Percentiles rank a stretch among this genome's conserved stretches.
phyloP scores from a whole-genome alignment of 2,797 vertebrate genomes.

The Bradypodion ventrale region DNA sequence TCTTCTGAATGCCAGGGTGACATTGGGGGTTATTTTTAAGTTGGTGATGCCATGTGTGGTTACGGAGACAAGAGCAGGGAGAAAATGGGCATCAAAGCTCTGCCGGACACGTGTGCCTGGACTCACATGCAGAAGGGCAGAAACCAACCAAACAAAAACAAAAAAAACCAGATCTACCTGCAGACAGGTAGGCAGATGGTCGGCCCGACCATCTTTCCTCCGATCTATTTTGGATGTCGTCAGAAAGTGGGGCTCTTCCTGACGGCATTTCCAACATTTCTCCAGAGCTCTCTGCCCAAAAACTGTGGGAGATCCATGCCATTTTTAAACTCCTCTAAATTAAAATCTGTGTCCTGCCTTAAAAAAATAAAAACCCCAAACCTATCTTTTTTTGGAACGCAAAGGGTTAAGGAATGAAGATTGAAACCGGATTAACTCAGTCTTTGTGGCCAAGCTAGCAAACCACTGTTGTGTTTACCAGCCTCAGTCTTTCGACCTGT shows the following conservation, averaged over 20 bases:
- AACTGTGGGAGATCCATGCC: neutral
- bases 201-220: too few species aligned
- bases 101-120: neutral
- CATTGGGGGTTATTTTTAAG: constrained; percentile 24
- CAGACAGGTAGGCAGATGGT: too few species aligned
- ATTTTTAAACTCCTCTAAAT: neutral
- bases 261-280: too few species aligned
- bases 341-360: neutral
- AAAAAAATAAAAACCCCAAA: neutral
- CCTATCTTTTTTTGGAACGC: too few species aligned
- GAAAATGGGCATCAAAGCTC: neutral
- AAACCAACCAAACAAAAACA: too few species aligned
- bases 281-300: too few species aligned
- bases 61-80: neutral
- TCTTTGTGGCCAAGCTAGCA: too few species aligned
- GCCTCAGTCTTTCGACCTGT: neutral
- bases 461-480: neutral
- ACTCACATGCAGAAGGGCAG: neutral
- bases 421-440: neutral
- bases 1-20: neutral
- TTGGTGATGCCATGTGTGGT: neutral
- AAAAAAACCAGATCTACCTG: too few species aligned
- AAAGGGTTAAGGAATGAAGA: neutral
- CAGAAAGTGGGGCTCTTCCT: too few species aligned
- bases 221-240: too few species aligned